Base-by-base conservation (phyloP, 2,797 vertebrate genomes). In the Sparidentex hasta region DNA sequence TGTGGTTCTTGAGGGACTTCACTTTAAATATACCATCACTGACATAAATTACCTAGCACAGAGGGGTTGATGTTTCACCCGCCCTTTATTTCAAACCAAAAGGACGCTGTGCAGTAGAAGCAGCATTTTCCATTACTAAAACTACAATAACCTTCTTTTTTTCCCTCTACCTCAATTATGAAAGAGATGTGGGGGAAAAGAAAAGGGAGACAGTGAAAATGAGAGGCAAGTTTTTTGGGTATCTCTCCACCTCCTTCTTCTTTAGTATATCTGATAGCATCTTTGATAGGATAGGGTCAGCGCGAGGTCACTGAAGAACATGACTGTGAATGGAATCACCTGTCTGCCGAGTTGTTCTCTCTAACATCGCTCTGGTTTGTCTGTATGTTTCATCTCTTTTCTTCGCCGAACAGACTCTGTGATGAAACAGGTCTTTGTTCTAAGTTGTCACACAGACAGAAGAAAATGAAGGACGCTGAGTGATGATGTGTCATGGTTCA, bases 351-450 rank as follows among this genome's bases (percentile, higher is more conserved):
- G 61, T 69, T 80, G 38, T 62, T 55, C 65, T 76, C 47, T 75
- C 43, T 46, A 64, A 65, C 56, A 86, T 74, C 14, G 76, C 41
- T 78, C n/a, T 38, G 23, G 54, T 48, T 69, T 69, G 11, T 71
- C 44, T 47, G 14, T 66, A 13, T 76, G 51, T 71, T 56, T 62
- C 27, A 55, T 68, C 52, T 83, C 50, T 18, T 76, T 78, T 57
- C 27, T 64, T 25, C 66, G 38, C 38, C 57, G 14, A 50, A 5
- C 29, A 64, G 64, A 72, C 56, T 41, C 70, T 44, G 27, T 69
- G 66, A 74, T 82, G 71, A 83, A 84, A 78, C 41, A 20, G 0
- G 1, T 47, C 56, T 86, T 69, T 82, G 71, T 73, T 69, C 74
- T 68, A 44, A 17, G 41, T 71, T 51, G 54, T 78, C 46, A 18